Base-by-base conservation (phyloP, 1,140 invertebrate genomes). In the Agrypnia vestita region DNA sequence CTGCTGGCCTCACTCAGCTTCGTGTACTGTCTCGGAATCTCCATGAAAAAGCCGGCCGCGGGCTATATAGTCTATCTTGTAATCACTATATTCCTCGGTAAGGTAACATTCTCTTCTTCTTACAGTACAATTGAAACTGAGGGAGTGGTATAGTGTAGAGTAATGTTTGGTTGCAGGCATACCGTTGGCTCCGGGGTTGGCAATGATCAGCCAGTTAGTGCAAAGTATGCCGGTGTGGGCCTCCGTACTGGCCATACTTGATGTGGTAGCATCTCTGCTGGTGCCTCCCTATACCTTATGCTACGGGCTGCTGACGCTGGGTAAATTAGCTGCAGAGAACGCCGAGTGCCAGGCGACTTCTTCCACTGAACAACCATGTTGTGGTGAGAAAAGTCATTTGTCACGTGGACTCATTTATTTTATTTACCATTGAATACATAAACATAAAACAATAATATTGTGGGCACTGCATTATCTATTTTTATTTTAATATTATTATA, bases 1-100 rank as follows among this genome's bases (percentile, higher is more conserved):
- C 53, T 80, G 8, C 0, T 86, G 35, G 69, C 86, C 4, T 84
- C 86, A 82, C 81, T 87, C n/a, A 72, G 82, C 6, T 73, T 87
- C 15, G 81, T 83, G 51, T 88, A 87, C 82, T 77, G 85, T 3
- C 73, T 86, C 21, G 86, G 84, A 74, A 86, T 86, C 79, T 47
- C 76, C 44, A 84, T 86, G 59, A 73, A 44, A 0, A 84, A 87
- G 64, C 80, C 83, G 13, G 75, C 71, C 35, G 78, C 84, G 0
- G 79, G 69, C 13, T 78, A 55, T 55, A 59, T 84, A 0, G 4
- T 86, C 3, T 78, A 86, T 0, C 43, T 84, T 10, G 80, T 76
- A 0, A 21, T 84, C 13, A 69, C 84, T 13, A 77, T 88, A 13
- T 4, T 87, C 1, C 85, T 86, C 53, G 85, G 88, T 89, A 47